A percentile compares a stretch with the other conserved stretches of the same genome.
Conservation (phyloP, 2,113 vertebrate species). For the Pterophyllum scalare region DNA sequence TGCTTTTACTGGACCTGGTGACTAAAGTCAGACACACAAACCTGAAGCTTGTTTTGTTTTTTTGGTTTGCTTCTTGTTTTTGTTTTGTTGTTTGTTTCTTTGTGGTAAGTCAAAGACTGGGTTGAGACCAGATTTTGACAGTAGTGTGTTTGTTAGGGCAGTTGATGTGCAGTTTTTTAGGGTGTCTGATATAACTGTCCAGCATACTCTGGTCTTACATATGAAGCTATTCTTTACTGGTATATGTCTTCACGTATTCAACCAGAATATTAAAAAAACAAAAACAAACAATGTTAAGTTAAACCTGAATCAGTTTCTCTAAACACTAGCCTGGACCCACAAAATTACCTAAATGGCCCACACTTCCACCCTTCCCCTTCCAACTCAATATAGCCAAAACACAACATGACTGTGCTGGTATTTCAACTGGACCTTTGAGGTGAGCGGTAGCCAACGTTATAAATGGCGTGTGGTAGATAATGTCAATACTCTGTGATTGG, state of each 20-base stretch:
- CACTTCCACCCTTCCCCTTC: neutral
- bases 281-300: conserved; percentile 1
- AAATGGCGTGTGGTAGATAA: conserved; percentile 76
- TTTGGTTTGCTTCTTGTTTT: neutral
- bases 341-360: conserved; percentile 20
- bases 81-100: neutral
- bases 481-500: conserved; percentile 81
- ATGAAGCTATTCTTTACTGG: neutral
- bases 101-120: neutral
- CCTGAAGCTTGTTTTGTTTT: neutral
- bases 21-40: conserved; percentile 44
- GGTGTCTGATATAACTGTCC: neutral
- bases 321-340: neutral
- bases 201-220: neutral
- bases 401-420: conserved; percentile 73
- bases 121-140: conserved; percentile 38
- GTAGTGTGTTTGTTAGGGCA: neutral
- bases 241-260: neutral
- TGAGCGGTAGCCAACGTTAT: conserved; percentile 59
- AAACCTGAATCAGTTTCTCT: conserved; percentile 8
- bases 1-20: conserved; percentile 54
- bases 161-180: neutral
- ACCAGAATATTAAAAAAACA: conserved; percentile 1
- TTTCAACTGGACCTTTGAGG: conserved; percentile 70
- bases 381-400: conserved; percentile 62